Evolutionary conservation across 35 echinoderm and acorn worm genomes (phyloP).

Genomic region (Hemicentrotus pulcherrimus): DNA sequence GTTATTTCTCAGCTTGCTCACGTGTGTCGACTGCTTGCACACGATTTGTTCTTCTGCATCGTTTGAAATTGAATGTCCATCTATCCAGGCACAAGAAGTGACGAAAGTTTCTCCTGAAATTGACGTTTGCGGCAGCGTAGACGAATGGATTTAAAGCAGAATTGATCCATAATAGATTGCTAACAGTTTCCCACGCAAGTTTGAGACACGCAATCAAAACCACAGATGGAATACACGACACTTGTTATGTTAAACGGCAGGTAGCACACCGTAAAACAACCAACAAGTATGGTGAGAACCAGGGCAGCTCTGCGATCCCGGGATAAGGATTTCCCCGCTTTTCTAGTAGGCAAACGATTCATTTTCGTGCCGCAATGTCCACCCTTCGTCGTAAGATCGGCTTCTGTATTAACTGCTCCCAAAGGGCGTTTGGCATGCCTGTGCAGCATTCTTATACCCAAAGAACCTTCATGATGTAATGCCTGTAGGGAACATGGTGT

Average conservation of each 20-base stretch:
- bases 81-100: background rate
- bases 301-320: slow-evolving; percentile 54
- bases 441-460: background rate
- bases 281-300: slow-evolving; percentile 45
- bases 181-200: slow-evolving; percentile 48
- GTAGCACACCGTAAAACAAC: slow-evolving; percentile 54
- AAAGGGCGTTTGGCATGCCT: background rate
- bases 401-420: background rate
- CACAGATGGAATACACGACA: slow-evolving; percentile 43
- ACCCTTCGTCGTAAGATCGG: background rate
- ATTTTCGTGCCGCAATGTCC: background rate
- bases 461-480: background rate
- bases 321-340: background rate
- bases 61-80: background rate
- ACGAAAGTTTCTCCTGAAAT: slow-evolving; percentile 46
- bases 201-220: slow-evolving; percentile 22
- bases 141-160: slow-evolving; percentile 69
- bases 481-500: background rate
- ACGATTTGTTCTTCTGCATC: background rate
- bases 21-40: too few relatives aligned
- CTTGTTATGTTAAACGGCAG: slow-evolving; percentile 47
- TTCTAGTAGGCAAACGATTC: background rate
- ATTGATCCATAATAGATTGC: slow-evolving; percentile 68
- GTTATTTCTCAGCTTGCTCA: too few relatives aligned
- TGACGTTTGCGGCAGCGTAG: slow-evolving; percentile 53